These are phyloP conservation scores for Microcebus ravelobensis DNA, from an alignment of 2,113 vertebrate species.

Conservation along the genomic window DNA sequence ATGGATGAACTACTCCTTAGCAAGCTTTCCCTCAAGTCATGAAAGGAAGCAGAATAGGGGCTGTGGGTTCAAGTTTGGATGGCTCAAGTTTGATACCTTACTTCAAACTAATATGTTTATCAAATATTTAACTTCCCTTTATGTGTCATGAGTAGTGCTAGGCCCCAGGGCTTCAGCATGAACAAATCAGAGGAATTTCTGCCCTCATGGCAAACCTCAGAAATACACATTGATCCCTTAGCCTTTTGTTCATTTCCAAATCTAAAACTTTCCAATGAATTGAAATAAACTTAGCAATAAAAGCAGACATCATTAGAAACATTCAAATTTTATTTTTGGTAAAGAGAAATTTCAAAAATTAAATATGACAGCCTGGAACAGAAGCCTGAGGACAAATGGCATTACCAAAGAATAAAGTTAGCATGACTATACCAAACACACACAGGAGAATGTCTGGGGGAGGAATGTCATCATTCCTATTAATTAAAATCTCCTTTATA, in stretches of 20 bases:
- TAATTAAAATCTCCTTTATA: neutral
- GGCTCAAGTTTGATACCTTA: neutral
- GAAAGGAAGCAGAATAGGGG: neutral
- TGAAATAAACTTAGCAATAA: neutral
- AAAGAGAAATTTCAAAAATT: conserved; percentile 26
- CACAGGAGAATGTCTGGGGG: neutral
- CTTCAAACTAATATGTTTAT: conserved; percentile 16
- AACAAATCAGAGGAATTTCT: conserved; percentile 3
- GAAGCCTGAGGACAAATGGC: neutral
- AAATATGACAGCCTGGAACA: neutral
- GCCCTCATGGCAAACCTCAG: neutral
- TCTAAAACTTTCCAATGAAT: neutral
- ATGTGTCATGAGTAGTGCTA: neutral
- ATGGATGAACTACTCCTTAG: neutral
- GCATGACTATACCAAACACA: neutral
- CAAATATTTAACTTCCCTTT: neutral
- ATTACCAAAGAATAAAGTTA: neutral
- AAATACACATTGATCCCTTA: neutral
- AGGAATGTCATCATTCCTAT: neutral
- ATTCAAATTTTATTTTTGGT: conserved; percentile 2
- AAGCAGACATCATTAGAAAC: neutral
- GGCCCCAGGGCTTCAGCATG: neutral
- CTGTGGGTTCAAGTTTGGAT: neutral
- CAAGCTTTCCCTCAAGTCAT: neutral
- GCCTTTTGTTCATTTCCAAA: neutral